These are phyloP conservation scores for Embidobia sp. DNA, from an alignment of 2,888 invertebrate genomes.

Conservation along the genomic window DNA sequence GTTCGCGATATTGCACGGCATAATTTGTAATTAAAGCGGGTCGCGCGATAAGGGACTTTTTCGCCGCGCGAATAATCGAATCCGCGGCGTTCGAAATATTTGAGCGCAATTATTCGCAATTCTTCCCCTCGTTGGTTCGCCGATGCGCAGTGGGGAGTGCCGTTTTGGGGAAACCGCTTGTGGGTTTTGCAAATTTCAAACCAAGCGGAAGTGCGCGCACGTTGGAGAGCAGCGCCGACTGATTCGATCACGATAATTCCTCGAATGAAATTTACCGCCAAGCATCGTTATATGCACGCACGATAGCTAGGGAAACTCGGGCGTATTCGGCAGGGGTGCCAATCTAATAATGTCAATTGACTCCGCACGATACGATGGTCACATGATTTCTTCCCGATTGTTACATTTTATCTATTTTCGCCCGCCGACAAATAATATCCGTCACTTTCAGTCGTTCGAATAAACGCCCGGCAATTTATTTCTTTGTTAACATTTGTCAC, in stretches of 20 bases:
- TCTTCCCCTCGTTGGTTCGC: slow-evolving; percentile 48
- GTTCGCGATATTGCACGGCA: slow-evolving; percentile 13
- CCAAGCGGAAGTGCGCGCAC: slow-evolving; percentile 71
- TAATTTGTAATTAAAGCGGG: slow-evolving; percentile 35
- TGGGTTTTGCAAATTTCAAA: slow-evolving; percentile 68
- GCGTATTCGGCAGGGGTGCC: slow-evolving; percentile 75
- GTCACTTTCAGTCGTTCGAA: slow-evolving; percentile 13
- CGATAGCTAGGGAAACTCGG: slow-evolving; percentile 71
- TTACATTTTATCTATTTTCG: slow-evolving; percentile 41
- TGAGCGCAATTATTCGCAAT: slow-evolving; percentile 56
- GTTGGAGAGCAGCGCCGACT: slow-evolving; percentile 72
- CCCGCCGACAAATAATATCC: slow-evolving; percentile 48
- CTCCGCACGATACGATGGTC: slow-evolving; percentile 69
- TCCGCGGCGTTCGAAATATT: slow-evolving; percentile 42
- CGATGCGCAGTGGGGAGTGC: slow-evolving; percentile 25
- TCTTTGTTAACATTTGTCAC: too few relatives aligned
- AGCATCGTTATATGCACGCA: slow-evolving; percentile 67
- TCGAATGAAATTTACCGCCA: slow-evolving; percentile 81
- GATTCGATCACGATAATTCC: slow-evolving; percentile 82
- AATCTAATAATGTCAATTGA: slow-evolving; percentile 82
- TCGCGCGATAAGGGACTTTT: slow-evolving; percentile 36
- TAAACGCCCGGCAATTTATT: too few relatives aligned
- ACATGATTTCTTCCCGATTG: slow-evolving; percentile 58
- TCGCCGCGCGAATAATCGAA: slow-evolving; percentile 44
- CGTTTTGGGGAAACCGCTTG: slow-evolving; percentile 62